Evolutionary conservation across 2,888 invertebrate genomes (phyloP), one percentile per base, ranked within the genome.

Genomic region (Eueremaeus valkanovi): DNA sequence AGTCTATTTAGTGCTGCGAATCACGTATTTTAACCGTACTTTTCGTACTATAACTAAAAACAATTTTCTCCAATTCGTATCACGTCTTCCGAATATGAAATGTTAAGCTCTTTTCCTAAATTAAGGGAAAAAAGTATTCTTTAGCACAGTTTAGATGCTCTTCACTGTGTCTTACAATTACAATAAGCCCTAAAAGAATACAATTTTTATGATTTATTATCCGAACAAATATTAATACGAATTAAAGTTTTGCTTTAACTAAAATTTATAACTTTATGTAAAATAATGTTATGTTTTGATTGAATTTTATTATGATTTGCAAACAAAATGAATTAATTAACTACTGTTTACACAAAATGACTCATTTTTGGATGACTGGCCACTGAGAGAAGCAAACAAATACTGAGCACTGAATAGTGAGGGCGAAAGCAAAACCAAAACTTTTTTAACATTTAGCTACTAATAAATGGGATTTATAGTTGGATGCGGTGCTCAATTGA

Each of bases 401-500:
- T 24, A 24, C 21, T 55, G 55, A 24, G 13, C 21, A 49, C 21
- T n/a, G 49, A 49, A 49, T n/a, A 49, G 21, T 18, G 16, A 45
- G 18, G 45, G n/a, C n/a, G n/a, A n/a, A 45, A 18, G 18, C 45
- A 45, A 49, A 49, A 49, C n/a, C 49, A 55, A 55, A 27, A 27
- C 45, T 55, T 55, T 55, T 24, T 24, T 27, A 55, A 55, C 55
- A 55, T 55, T 55, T 55, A 55, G 21, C 21, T 55, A 55, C 55
- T 21, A 24, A 24, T 21, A 55, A 55, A 55, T 55, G 55, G 55
- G 55, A 55, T 55, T 55, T 55, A 55, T 55, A 55, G 55, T 55
- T 68, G 68, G 68, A 68, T 68, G 68, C 68, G 68, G 68, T 68
- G 68, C 68, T 16, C 68, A 68, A 68, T 68, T 68, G 40, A 68